Evolutionary conservation across 2,888 invertebrate species (phyloP).

Genomic region (Platycheirus rosarum): DNA sequence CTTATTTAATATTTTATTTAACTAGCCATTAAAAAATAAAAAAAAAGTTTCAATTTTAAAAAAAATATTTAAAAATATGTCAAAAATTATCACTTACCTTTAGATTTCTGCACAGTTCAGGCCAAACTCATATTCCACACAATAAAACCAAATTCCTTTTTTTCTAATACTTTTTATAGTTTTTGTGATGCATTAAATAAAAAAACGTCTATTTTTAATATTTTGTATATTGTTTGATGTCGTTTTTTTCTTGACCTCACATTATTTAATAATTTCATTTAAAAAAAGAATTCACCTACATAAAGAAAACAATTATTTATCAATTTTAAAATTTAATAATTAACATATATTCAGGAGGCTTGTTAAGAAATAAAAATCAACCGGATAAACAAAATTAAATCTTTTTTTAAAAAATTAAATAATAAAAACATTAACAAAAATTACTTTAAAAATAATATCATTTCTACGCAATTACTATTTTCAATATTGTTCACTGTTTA

Average conservation of each 20-base stretch:
- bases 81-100: too few species aligned
- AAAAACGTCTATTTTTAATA: constrained; percentile 43
- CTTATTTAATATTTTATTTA: too few species aligned
- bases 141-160: constrained; percentile 19
- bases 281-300: constrained; percentile 65
- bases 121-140: not conserved
- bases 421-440: constrained; percentile 74
- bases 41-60: too few species aligned
- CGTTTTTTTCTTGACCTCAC: constrained; percentile 37
- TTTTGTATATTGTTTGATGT: constrained; percentile 58
- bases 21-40: too few species aligned
- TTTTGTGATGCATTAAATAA: constrained; percentile 43
- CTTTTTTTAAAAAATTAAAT: constrained; percentile 71
- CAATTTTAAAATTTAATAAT: constrained; percentile 54
- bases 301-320: constrained; percentile 62
- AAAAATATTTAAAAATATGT: too few species aligned
- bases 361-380: constrained; percentile 67
- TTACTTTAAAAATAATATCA: constrained; percentile 72
- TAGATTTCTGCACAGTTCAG: too few species aligned
- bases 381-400: constrained; percentile 69
- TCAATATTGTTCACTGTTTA: constrained; percentile 39
- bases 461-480: constrained; percentile 70
- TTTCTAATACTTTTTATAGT: constrained; percentile 38
- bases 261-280: constrained; percentile 52
- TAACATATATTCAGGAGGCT: constrained; percentile 70